Evolutionary conservation across 2,113 vertebrate species (phyloP).

Genomic region (Mionectes macconnelli): DNA sequence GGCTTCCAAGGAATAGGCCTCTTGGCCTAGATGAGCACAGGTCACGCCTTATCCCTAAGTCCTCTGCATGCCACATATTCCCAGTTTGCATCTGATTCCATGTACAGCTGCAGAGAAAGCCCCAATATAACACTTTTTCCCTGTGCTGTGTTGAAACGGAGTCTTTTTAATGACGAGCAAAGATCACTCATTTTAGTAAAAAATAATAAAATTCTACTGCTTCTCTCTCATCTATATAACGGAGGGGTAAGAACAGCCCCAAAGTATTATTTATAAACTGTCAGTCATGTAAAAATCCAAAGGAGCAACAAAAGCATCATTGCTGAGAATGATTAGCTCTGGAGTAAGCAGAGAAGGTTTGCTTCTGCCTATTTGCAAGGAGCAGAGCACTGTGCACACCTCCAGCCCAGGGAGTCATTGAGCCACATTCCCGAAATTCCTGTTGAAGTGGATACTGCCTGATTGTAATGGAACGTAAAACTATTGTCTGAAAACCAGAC

Average conservation of each 20-base stretch:
- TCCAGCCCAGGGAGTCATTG: not conserved
- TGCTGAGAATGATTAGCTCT: not conserved
- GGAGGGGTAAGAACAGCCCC: not conserved
- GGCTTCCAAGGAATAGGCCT: not conserved
- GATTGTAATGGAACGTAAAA: not conserved
- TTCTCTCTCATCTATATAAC: not conserved
- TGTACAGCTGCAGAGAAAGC: not conserved
- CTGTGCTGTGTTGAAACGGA: not conserved
- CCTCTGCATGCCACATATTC: not conserved
- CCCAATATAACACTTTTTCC: accelerated
- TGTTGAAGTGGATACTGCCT: not conserved
- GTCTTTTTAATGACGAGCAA: not conserved
- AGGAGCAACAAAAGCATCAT: not conserved
- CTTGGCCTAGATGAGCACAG: not conserved
- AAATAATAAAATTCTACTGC: not conserved
- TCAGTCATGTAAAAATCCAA: not conserved
- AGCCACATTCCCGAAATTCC: not conserved
- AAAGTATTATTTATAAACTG: not conserved
- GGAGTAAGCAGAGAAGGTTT: not conserved
- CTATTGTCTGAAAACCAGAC: not conserved
- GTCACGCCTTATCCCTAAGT: not conserved
- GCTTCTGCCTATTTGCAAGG: not conserved
- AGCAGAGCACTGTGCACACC: accelerated
- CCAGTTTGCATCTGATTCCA: not conserved
- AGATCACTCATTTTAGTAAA: not conserved